These are phyloP conservation scores for Mycteria americana DNA, from an alignment of 2,797 vertebrate genomes.

Conservation along the genomic window DNA sequence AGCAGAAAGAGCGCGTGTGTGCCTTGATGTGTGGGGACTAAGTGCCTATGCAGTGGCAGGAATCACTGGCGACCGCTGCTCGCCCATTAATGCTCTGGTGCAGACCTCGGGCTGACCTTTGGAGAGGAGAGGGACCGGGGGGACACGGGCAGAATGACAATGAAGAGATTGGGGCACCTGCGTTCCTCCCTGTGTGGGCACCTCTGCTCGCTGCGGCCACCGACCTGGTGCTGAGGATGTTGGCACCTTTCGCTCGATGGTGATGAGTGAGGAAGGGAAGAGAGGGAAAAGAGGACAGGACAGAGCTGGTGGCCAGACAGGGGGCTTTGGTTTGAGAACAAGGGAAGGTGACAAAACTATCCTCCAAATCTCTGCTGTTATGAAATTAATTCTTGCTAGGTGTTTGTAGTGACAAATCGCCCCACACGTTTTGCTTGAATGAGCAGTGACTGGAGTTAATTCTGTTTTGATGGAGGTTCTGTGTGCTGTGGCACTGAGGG, in stretches of 20 bases:
- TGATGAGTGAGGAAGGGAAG: not conserved
- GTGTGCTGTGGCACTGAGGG: accelerated
- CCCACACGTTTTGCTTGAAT: not conserved
- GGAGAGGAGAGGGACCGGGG: conserved; percentile 66
- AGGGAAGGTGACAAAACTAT: not conserved
- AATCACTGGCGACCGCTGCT: conserved; percentile 41
- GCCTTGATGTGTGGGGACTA: conserved; percentile 77
- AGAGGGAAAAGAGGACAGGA: not conserved
- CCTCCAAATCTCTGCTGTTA: not conserved
- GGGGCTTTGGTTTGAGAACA: not conserved
- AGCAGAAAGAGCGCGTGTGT: conserved; percentile 3
- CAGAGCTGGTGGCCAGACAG: accelerated
- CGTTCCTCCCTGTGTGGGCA: not conserved
- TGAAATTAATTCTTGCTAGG: not conserved
- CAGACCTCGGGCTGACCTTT: conserved; percentile 82
- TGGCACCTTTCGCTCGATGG: accelerated
- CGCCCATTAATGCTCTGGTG: conserved; percentile 74
- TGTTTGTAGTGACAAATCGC: not conserved
- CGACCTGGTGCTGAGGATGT: accelerated
- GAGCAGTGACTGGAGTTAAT: not conserved
- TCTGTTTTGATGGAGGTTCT: not conserved
- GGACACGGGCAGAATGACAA: conserved; percentile 77
- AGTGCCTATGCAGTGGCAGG: conserved; percentile 65
- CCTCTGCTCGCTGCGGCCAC: not conserved
- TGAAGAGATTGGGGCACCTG: conserved; percentile 34